These are phyloP conservation scores for Cebuella pygmaea DNA, from an alignment of 2,797 vertebrate species.

Conservation along the genomic window DNA sequence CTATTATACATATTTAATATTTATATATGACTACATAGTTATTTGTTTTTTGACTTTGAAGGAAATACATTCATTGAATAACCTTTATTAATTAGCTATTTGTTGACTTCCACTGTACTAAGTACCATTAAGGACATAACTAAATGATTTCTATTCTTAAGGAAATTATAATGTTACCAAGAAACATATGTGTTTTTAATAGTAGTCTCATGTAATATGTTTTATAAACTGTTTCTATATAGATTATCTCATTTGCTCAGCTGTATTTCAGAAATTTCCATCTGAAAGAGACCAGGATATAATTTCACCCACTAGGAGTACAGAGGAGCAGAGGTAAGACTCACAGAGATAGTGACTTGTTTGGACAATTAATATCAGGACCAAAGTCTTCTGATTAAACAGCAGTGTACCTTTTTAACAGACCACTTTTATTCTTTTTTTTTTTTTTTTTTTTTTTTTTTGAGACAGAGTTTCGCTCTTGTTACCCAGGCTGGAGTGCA, in stretches of 20 bases:
- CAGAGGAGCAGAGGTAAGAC: background rate
- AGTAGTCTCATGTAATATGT: background rate
- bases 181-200: background rate
- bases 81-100: background rate
- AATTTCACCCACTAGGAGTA: background rate
- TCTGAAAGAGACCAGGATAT: background rate
- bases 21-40: background rate
- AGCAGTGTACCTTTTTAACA: background rate
- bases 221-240: background rate
- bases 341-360: background rate
- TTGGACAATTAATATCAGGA: background rate
- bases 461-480: no score
- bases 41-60: slow-evolving; percentile 14
- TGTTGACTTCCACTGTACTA: background rate
- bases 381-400: background rate
- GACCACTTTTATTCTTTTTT: background rate
- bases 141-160: background rate
- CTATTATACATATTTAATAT: background rate
- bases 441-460: no score
- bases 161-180: background rate
- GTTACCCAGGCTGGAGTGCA: no score
- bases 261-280: background rate
- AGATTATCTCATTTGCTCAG: background rate
- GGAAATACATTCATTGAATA: background rate
- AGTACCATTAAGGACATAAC: background rate